Evolutionary conservation across 2,113 vertebrate genomes (phyloP).

Genomic region (Butorides virescens): DNA sequence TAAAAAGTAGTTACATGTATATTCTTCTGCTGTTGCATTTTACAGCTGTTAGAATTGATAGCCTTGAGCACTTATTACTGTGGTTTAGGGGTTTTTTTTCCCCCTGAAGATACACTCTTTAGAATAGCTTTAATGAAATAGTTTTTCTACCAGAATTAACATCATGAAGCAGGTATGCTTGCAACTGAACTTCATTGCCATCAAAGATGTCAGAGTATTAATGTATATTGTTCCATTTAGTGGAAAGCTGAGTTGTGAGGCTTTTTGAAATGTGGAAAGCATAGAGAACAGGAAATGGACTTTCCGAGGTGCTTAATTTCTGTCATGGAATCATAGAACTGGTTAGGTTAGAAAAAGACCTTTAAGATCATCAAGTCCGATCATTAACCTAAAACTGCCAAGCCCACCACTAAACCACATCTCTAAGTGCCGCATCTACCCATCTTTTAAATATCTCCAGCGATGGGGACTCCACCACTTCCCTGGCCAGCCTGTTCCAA

Average conservation of each 20-base stretch:
- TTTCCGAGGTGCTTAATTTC: background rate
- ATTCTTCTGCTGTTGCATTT: background rate
- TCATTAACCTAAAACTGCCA: too few species aligned
- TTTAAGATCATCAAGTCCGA: too few species aligned
- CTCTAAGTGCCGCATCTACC: too few species aligned
- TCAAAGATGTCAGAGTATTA: background rate
- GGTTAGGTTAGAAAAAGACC: too few species aligned
- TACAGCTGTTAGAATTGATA: background rate
- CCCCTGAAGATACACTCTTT: background rate
- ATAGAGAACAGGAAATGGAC: background rate
- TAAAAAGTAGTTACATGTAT: background rate
- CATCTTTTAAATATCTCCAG: too few species aligned
- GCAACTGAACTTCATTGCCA: background rate
- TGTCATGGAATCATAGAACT: background rate
- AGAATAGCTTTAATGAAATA: background rate
- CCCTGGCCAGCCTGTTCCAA: too few species aligned
- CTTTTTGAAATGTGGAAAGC: background rate
- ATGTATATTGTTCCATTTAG: background rate
- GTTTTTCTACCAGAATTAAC: background rate
- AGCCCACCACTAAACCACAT: too few species aligned
- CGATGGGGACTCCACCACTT: too few species aligned
- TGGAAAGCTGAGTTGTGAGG: background rate
- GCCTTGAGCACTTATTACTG: background rate
- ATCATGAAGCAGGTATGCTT: background rate
- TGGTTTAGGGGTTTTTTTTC: background rate